Conservation (phyloP, 2,888 invertebrate species). For the Tineola bisselliella region DNA sequence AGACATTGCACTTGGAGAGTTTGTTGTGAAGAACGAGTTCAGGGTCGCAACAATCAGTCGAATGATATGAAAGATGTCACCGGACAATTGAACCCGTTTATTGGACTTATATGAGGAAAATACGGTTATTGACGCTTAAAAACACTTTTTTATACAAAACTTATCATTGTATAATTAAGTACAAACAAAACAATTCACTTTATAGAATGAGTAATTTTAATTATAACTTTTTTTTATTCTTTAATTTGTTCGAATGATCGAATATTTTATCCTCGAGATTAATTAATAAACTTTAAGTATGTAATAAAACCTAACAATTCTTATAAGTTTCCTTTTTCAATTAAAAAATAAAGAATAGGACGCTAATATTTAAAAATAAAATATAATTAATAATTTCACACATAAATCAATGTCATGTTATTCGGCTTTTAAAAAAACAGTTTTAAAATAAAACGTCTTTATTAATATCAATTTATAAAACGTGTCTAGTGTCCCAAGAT, state of each 20-base stretch:
- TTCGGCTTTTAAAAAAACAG: neutral
- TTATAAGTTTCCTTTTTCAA: too few relatives aligned
- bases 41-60: constrained; percentile 8
- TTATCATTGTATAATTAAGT: too few relatives aligned
- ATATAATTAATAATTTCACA: neutral
- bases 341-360: neutral
- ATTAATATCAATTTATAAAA: constrained; percentile 7
- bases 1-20: constrained; percentile 9
- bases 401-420: neutral
- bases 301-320: too few relatives aligned
- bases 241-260: too few relatives aligned
- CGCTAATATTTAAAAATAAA: neutral
- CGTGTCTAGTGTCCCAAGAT: constrained; percentile 33
- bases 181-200: too few relatives aligned
- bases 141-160: too few relatives aligned
- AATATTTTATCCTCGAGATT: too few relatives aligned
- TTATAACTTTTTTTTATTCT: too few relatives aligned
- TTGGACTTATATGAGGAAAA: too few relatives aligned
- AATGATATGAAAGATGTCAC: neutral
- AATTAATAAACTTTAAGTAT: too few relatives aligned
- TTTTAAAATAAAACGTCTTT: neutral
- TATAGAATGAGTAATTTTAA: too few relatives aligned
- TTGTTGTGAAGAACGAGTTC: neutral
- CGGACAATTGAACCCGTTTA: neutral
- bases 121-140: too few relatives aligned